Evolutionary conservation across 2,113 vertebrate genomes (phyloP).

Genomic region (Mungos mungo): DNA sequence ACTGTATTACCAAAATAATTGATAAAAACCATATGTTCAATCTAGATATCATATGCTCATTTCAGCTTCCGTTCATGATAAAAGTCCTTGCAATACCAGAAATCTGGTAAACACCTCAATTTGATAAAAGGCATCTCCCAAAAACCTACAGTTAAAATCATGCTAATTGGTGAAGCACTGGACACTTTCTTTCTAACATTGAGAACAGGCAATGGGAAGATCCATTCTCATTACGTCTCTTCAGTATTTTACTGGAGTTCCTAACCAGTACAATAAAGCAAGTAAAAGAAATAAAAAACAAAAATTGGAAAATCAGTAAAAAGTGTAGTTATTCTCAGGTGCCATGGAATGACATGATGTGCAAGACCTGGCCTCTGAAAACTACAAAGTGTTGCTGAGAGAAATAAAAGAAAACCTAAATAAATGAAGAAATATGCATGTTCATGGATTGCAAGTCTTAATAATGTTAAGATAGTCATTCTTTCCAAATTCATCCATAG

Average conservation of each 20-base stretch:
- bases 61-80: background rate
- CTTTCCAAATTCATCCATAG: background rate
- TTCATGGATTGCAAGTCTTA: background rate
- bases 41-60: background rate
- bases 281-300: background rate
- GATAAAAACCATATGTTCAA: background rate
- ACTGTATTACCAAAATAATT: slow-evolving; percentile 1
- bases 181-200: background rate
- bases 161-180: background rate
- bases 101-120: background rate
- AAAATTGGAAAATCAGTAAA: background rate
- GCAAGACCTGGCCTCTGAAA: background rate
- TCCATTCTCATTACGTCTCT: background rate
- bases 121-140: background rate
- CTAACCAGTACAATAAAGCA: background rate
- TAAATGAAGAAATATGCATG: background rate
- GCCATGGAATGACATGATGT: background rate
- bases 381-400: background rate
- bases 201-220: background rate
- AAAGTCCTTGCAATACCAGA: background rate
- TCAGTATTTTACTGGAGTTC: background rate
- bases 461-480: background rate
- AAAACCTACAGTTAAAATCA: background rate
- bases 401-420: slow-evolving; percentile 1
- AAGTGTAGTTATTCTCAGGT: background rate